Conservation (phyloP, 2,888 invertebrate genomes). For the Pristionchus arcanus region DNA sequence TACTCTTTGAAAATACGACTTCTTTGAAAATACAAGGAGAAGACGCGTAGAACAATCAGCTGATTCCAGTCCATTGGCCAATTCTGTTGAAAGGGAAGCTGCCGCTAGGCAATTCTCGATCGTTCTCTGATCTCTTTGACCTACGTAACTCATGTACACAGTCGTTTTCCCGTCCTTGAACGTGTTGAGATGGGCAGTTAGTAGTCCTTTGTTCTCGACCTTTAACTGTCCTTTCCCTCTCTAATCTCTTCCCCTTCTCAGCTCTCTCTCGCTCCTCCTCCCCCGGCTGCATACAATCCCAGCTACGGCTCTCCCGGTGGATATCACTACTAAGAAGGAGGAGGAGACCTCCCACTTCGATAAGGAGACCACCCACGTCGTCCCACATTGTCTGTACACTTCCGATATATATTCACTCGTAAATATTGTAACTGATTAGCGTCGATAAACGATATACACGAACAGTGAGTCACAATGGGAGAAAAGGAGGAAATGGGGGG, state of each 20-base stretch:
- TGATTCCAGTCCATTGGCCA: too few relatives aligned
- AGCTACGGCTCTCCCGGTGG: slow-evolving; percentile 55
- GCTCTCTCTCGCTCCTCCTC: slow-evolving; percentile 51
- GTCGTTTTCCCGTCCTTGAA: slow-evolving; percentile 11
- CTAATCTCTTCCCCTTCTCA: not conserved
- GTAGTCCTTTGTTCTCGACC: slow-evolving; percentile 4
- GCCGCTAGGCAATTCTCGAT: too few relatives aligned
- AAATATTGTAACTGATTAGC: slow-evolving; percentile 30
- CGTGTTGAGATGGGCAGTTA: not conserved
- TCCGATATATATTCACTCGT: slow-evolving; percentile 28
- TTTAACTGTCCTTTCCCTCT: not conserved
- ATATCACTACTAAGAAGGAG: slow-evolving; percentile 51
- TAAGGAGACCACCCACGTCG: not conserved
- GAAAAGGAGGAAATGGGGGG: not conserved
- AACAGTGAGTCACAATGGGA: slow-evolving; percentile 46
- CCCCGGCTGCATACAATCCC: slow-evolving; percentile 20
- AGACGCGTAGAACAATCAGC: too few relatives aligned
- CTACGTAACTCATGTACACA: not conserved
- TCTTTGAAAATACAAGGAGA: too few relatives aligned
- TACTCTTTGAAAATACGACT: too few relatives aligned
- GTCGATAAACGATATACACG: slow-evolving; percentile 27
- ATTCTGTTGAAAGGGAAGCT: too few relatives aligned
- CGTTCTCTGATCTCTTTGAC: not conserved
- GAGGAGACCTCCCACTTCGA: not conserved
- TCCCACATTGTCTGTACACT: slow-evolving; percentile 34